Conservation (phyloP, 2,888 invertebrate genomes). For the Polietes domitor region DNA sequence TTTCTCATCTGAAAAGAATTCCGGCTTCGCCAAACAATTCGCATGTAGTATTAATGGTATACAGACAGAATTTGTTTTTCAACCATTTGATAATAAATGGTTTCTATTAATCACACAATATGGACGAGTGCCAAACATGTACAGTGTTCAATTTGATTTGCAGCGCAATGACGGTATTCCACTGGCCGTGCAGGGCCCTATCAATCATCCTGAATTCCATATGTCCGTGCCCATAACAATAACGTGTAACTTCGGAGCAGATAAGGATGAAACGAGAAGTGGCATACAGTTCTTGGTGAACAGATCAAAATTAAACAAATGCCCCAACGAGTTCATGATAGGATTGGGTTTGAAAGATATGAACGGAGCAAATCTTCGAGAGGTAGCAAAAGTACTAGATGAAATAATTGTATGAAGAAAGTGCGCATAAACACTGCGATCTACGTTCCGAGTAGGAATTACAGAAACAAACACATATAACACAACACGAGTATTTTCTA, state of each 20-base stretch:
- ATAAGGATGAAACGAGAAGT: slow-evolving; percentile 75
- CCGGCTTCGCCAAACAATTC: slow-evolving; percentile 75
- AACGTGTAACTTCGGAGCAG: slow-evolving; percentile 74
- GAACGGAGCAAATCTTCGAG: slow-evolving; percentile 71
- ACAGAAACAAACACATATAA: neutral
- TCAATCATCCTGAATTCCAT: slow-evolving; percentile 71
- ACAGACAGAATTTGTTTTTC: slow-evolving; percentile 76
- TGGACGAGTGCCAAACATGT: slow-evolving; percentile 76
- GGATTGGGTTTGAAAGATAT: slow-evolving; percentile 76
- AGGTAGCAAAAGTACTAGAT: slow-evolving; percentile 73
- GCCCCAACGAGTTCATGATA: slow-evolving; percentile 75
- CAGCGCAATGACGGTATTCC: slow-evolving; percentile 68
- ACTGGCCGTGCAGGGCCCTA: slow-evolving; percentile 67
- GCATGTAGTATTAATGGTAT: slow-evolving; percentile 72
- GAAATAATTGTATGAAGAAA: slow-evolving; percentile 58
- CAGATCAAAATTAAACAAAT: slow-evolving; percentile 74
- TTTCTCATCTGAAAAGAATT: slow-evolving; percentile 42
- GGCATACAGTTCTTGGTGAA: slow-evolving; percentile 78
- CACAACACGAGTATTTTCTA: neutral
- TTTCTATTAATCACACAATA: slow-evolving; percentile 78
- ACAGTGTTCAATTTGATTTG: slow-evolving; percentile 75
- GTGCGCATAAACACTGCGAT: neutral
- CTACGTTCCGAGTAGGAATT: neutral
- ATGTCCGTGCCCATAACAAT: slow-evolving; percentile 76
- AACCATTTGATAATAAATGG: slow-evolving; percentile 77